Conservation (phyloP, 92 coral and sea anemone genomes). For the Epizoanthus stellaris region DNA sequence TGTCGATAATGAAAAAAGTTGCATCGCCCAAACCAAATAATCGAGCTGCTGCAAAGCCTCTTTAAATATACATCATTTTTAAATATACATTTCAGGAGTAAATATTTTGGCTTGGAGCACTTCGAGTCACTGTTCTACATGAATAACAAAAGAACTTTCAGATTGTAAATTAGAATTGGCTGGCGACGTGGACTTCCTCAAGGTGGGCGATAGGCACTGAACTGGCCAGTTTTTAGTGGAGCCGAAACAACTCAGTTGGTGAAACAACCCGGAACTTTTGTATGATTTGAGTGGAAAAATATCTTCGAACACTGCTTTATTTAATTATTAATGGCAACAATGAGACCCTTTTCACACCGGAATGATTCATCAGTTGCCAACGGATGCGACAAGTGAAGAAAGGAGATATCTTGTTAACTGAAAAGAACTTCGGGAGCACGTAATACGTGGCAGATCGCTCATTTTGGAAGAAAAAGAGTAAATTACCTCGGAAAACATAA, state of each 20-base stretch:
- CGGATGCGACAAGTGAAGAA: background rate
- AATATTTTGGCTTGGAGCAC: constrained; percentile 10
- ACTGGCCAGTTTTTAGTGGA: background rate
- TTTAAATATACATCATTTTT: background rate
- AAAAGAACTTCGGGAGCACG: background rate
- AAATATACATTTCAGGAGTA: background rate
- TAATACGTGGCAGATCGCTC: background rate
- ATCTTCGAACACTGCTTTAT: background rate
- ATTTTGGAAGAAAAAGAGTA: background rate
- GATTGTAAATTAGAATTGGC: background rate
- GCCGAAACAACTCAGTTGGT: background rate
- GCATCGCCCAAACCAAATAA: background rate
- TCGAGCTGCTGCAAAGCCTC: background rate
- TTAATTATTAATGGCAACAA: background rate
- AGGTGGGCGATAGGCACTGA: background rate
- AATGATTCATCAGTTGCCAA: background rate
- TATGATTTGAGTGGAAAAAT: background rate
- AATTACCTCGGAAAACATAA: background rate
- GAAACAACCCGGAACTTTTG: background rate
- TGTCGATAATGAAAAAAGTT: background rate
- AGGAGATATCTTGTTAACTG: background rate
- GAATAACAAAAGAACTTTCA: background rate
- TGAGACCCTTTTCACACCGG: background rate
- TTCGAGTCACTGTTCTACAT: background rate
- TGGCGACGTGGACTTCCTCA: background rate